phyloP scores from a whole-genome alignment of 2,113 vertebrate species.

The Toxotes jaculatrix region DNA sequence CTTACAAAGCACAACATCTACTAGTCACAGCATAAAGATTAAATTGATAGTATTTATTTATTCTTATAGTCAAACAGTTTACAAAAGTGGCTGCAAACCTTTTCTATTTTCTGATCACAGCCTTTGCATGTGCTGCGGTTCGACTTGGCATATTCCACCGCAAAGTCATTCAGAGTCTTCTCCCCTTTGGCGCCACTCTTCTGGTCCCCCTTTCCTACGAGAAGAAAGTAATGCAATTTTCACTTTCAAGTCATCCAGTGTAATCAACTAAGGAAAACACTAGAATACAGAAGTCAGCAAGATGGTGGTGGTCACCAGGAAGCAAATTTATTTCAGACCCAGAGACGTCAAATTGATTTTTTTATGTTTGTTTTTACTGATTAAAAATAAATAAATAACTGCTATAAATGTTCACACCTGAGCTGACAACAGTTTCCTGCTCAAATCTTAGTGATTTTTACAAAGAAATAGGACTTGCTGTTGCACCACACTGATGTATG shows the following conservation, averaged over 20 bases:
- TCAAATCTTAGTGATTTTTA: neutral
- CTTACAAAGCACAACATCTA: neutral
- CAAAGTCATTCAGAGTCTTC: slow-evolving; percentile 92
- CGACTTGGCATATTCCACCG: slow-evolving; percentile 96
- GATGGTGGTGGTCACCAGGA: neutral
- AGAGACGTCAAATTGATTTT: neutral
- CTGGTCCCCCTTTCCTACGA: slow-evolving; percentile 83
- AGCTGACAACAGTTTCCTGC: neutral
- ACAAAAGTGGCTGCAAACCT: slow-evolving; percentile 80
- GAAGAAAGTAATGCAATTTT: neutral
- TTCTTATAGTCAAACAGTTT: neutral
- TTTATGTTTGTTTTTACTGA: neutral
- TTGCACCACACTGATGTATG: neutral
- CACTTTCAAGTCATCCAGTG: neutral
- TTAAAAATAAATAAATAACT: neutral
- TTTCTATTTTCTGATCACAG: slow-evolving; percentile 95
- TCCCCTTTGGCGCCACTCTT: slow-evolving; percentile 87
- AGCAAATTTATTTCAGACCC: neutral
- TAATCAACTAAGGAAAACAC: neutral
- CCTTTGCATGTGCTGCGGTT: slow-evolving; percentile 98
- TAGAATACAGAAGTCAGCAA: neutral
- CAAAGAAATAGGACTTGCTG: neutral
- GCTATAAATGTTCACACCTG: neutral
- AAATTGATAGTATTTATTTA: neutral
- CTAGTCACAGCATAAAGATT: too few relatives aligned